Evolutionary conservation across 2,113 vertebrate genomes (phyloP), one percentile per base, ranked within the genome.

Genomic region (Raja brachyura): DNA sequence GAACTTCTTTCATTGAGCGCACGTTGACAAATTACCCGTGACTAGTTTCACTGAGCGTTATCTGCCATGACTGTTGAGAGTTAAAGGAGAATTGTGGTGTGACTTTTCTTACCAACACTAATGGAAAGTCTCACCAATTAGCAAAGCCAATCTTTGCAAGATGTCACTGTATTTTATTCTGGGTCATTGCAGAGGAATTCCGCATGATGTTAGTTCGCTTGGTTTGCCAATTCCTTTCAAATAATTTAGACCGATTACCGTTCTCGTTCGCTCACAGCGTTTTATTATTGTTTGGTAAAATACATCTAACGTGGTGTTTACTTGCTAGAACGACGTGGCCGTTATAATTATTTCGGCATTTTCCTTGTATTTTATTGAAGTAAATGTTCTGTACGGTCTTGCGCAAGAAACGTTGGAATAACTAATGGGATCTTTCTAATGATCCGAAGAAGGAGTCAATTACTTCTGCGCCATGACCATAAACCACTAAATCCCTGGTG

Each of bases 381-480:
- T 88, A 31, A 63, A 8, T 16, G 5, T 9, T 54, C 18, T 28
- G 3, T 28, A 18, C 31, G 14, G 4, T 9, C 33, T 92, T 54
- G 8, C 16, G 39, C 22, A 74, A 73, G 10, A 10, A 90, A 90
- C 56, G 33, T 31, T 90, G 14, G 28, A 33, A 90, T 48, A 70
- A 74, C 63, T 70, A 39, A 48, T 31, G 31, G 20, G 95, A 95
- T 96, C 95, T 96, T 95, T 94, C 95, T 96, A 96, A 96, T 96
- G 94, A 96, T 95, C 95, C 93, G 94, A 94, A 96, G 94, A 95
- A 95, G 96, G 96, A 96, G 95, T 96, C 95, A 94, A 96, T 96
- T 97, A 96, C 95, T 97, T 96, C 96, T 96, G 96, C 96, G 92
- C 94, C 83, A 54, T 96, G 96, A 96, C 96, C 96, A 96, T 95